Evolutionary conservation across 92 coral and sea anemone genomes (phyloP), one percentile per base, ranked within the genome.

Genomic region (Heliopora coerulea): DNA sequence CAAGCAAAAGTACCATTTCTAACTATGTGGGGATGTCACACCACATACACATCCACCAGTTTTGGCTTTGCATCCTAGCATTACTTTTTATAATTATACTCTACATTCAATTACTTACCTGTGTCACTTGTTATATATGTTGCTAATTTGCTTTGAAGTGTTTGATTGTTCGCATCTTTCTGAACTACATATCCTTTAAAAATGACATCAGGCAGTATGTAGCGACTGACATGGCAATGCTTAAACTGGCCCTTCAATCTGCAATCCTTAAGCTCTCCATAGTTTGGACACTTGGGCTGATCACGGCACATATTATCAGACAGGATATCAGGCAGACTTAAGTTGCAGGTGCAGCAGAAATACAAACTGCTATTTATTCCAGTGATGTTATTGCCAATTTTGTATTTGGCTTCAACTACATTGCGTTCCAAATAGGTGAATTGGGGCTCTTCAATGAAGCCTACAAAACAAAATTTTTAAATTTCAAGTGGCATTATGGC

Each of bases 281-380:
- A 27, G 0, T 59, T 21, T 27, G 65, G 65, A n/a, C 65, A 59
- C 35, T 27, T 24, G 9, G 39, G 2, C 41, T 27, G 31, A 3
- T 15, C 2, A 30, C 39, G 21, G 11, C 65, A 30, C 65, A 59
- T 27, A 2, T 12, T 15, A 11, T 21, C 31, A 24, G 10, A 26
- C 11, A 25, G 31, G 11, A 37, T 37, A 11, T 37, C 42, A n/a
- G n/a, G n/a, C n/a, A n/a, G n/a, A n/a, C n/a, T n/a, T n/a, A n/a
- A n/a, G n/a, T n/a, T n/a, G 11, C 42, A 37, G 11, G 42, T 59
- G 35, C 65, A 59, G 17, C 65, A 59, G n/a, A 59, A 9, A 30
- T 59, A 28, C 20, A 59, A 21, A 30, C 19, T 27, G 37, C n/a
- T 10, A 37, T 37, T 37, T 37, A 37, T 11, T 4, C 11, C 42